Percentiles rank a stretch among this genome's conserved stretches.
Conservation (phyloP, 2,888 invertebrate genomes). For the Entomobrya proxima region DNA sequence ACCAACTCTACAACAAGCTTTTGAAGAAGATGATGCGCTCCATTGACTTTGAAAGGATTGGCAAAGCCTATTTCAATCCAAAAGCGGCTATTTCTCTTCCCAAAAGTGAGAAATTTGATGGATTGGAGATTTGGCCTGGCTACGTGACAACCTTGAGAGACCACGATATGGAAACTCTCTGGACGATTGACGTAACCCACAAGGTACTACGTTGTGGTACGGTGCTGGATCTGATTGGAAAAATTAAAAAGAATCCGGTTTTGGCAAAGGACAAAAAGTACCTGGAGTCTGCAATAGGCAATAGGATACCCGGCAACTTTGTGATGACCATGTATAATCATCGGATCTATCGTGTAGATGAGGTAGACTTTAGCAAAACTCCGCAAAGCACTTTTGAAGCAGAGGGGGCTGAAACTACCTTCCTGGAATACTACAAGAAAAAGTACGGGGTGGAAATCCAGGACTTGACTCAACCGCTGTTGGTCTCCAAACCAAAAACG, state of each 20-base stretch:
- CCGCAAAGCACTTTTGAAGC: conserved; percentile 77
- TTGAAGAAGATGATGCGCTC: conserved; percentile 60
- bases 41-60: too few species aligned
- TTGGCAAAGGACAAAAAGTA: neutral
- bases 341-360: conserved; percentile 79
- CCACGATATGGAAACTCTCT: conserved; percentile 77
- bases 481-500: conserved; percentile 63
- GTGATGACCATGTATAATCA: conserved; percentile 77
- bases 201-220: too few species aligned
- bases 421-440: conserved; percentile 78
- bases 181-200: too few species aligned
- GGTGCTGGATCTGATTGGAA: too few species aligned
- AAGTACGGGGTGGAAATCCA: conserved; percentile 45
- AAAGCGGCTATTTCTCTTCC: neutral
- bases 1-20: conserved; percentile 71
- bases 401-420: conserved; percentile 75
- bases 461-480: conserved; percentile 66
- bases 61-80: conserved; percentile 69
- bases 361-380: conserved; percentile 78
- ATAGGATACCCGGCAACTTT: conserved; percentile 73
- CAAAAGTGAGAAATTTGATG: too few species aligned
- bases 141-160: conserved; percentile 77
- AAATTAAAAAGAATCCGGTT: neutral
- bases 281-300: neutral
- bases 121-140: neutral